phyloP scores from a whole-genome alignment of 2,113 vertebrate genomes.

The Platichthys stellatus region DNA sequence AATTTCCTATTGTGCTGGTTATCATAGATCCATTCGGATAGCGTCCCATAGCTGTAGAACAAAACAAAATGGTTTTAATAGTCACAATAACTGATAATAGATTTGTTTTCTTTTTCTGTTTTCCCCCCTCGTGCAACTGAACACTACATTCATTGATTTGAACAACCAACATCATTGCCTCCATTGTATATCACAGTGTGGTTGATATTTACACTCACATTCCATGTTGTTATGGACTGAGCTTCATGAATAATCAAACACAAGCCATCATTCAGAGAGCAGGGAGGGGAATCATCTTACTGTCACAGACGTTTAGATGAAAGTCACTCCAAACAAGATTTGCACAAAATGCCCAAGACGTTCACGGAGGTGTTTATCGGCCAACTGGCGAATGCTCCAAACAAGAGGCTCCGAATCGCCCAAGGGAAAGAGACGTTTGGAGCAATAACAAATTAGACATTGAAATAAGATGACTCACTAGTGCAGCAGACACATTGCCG shows the following conservation, averaged over 20 bases:
- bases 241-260: slow-evolving; percentile 54
- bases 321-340: slow-evolving; percentile 43
- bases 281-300: slow-evolving; percentile 33
- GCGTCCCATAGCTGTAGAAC: neutral
- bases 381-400: slow-evolving; percentile 66
- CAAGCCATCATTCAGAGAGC: slow-evolving; percentile 46
- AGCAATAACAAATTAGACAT: slow-evolving; percentile 81
- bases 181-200: slow-evolving; percentile 3
- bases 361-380: slow-evolving; percentile 62
- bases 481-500: slow-evolving; percentile 77
- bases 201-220: slow-evolving; percentile 42
- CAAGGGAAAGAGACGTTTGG: slow-evolving; percentile 72
- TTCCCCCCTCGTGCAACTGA: neutral
- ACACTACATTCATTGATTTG: slow-evolving; percentile 32
- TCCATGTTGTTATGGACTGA: slow-evolving; percentile 30
- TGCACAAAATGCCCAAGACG: slow-evolving; percentile 60
- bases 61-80: neutral
- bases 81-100: slow-evolving; percentile 7
- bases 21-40: neutral
- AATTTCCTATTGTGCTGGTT: neutral
- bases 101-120: neutral
- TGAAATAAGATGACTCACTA: slow-evolving; percentile 82
- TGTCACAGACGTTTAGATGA: slow-evolving; percentile 43
- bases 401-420: slow-evolving; percentile 62
- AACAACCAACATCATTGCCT: slow-evolving; percentile 18